phyloP scores from a whole-genome alignment of 2,113 vertebrate species.

The Trogon melanurus region DNA sequence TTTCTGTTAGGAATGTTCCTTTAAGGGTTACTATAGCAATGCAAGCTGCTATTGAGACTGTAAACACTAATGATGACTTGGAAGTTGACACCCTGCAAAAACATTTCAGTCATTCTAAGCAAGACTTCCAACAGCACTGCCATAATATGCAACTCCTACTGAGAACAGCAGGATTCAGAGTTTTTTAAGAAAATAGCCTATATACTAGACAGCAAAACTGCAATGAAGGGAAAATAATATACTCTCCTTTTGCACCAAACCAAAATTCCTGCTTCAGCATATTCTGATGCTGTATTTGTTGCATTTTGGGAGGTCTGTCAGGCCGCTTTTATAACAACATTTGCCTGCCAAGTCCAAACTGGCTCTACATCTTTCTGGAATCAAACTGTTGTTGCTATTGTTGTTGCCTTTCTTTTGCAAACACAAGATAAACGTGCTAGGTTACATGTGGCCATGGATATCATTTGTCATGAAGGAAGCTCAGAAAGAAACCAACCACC shows the following conservation, averaged over 20 bases:
- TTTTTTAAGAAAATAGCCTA: slow-evolving; percentile 42
- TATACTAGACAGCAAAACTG: slow-evolving; percentile 47
- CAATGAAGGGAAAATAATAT: slow-evolving; percentile 61
- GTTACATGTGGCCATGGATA: slow-evolving; percentile 43
- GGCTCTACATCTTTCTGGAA: slow-evolving; percentile 55
- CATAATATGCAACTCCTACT: slow-evolving; percentile 48
- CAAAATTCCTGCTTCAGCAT: slow-evolving; percentile 60
- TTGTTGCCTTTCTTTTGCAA: slow-evolving; percentile 46
- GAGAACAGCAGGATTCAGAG: slow-evolving; percentile 51
- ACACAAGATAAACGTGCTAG: slow-evolving; percentile 51
- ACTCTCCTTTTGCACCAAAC: slow-evolving; percentile 65
- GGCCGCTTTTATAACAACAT: slow-evolving; percentile 42
- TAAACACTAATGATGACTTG: slow-evolving; percentile 70
- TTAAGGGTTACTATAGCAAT: slow-evolving; percentile 65
- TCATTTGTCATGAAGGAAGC: slow-evolving; percentile 49
- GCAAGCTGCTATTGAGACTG: slow-evolving; percentile 57
- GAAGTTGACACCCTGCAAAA: slow-evolving; percentile 71
- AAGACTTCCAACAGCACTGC: slow-evolving; percentile 61
- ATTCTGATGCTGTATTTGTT: slow-evolving; percentile 15
- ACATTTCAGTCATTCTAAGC: slow-evolving; percentile 65
- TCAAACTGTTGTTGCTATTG: slow-evolving; percentile 47
- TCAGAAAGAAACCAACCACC: neutral
- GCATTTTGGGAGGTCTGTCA: slow-evolving; percentile 55
- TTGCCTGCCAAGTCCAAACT: slow-evolving; percentile 50
- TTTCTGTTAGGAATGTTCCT: slow-evolving; percentile 25